A percentile compares a stretch with the other conserved stretches of the same genome.
Evolutionary conservation across 2,888 invertebrate genomes (phyloP).

Genomic region (Hirtodrosophila trivittata): DNA sequence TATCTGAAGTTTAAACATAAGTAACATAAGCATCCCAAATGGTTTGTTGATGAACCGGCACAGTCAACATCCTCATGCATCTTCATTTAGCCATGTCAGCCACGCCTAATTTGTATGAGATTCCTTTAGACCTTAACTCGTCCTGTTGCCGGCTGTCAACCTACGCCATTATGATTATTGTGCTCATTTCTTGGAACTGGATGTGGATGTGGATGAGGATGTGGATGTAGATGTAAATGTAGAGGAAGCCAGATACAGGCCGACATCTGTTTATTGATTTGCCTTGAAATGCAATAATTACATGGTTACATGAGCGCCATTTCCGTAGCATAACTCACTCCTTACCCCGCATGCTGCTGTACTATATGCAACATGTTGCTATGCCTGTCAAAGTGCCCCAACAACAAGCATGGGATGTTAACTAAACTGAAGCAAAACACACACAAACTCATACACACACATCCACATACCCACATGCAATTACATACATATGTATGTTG

Average conservation of each 20-base stretch:
- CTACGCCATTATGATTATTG: slow-evolving; percentile 32
- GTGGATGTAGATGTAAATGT: slow-evolving; percentile 1
- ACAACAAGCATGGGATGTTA: slow-evolving; percentile 30
- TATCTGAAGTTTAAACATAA: too few relatives aligned
- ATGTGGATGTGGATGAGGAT: not conserved
- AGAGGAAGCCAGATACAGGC: slow-evolving; percentile 7
- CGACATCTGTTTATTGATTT: slow-evolving; percentile 64
- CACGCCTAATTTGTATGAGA: slow-evolving; percentile 20
- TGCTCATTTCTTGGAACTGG: slow-evolving; percentile 18
- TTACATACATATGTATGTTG: slow-evolving; percentile 28
- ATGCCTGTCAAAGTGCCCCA: slow-evolving; percentile 6
- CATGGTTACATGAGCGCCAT: slow-evolving; percentile 65
- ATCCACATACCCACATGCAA: slow-evolving; percentile 14
- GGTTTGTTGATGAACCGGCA: too few relatives aligned
- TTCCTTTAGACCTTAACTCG: slow-evolving; percentile 6
- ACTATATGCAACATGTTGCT: slow-evolving; percentile 66
- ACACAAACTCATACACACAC: not conserved
- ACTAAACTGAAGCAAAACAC: slow-evolving; percentile 11
- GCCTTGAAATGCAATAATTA: slow-evolving; percentile 68
- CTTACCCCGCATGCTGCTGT: slow-evolving; percentile 1
- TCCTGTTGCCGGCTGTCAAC: slow-evolving; percentile 20
- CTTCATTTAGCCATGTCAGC: slow-evolving; percentile 7
- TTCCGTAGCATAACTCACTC: slow-evolving; percentile 65
- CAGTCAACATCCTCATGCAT: not conserved
- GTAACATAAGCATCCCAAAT: too few relatives aligned